Percentiles rank a stretch among this genome's conserved stretches.
phyloP scores from a whole-genome alignment of 2,797 vertebrate genomes.

The Sebastes cheni region DNA sequence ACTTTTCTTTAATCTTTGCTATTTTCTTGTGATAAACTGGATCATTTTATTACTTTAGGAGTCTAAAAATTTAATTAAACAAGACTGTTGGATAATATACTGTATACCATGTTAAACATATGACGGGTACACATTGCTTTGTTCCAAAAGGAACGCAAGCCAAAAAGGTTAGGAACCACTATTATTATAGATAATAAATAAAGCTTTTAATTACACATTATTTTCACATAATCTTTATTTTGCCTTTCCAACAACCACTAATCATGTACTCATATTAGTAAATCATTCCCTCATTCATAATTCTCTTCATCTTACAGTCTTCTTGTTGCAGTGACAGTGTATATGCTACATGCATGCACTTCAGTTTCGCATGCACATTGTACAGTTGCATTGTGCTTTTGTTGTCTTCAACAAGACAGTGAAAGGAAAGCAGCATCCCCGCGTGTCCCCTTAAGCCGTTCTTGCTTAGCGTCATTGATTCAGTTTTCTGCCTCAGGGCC shows the following conservation, averaged over 20 bases:
- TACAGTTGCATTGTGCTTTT: constrained; percentile 19
- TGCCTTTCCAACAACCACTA: background rate
- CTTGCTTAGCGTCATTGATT: constrained; percentile 68
- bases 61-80: background rate
- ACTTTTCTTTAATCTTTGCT: background rate
- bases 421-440: constrained; percentile 75
- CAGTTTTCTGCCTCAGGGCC: constrained; percentile 60
- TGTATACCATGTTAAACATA: background rate
- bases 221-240: background rate
- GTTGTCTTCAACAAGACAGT: constrained; percentile 61
- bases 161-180: background rate
- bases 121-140: background rate
- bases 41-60: background rate
- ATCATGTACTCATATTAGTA: background rate
- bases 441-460: constrained; percentile 65
- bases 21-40: background rate
- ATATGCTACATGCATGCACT: background rate
- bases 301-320: background rate
- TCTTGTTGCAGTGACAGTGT: background rate
- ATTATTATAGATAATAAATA: background rate
- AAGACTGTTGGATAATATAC: background rate
- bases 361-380: constrained; percentile 1
- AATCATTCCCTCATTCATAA: background rate
- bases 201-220: background rate
- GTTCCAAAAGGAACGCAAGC: background rate